Percentiles rank a stretch among this genome's conserved stretches.
These are phyloP conservation scores for Catocala sponsa DNA, from an alignment of 2,888 invertebrate genomes.

Conservation along the genomic window DNA sequence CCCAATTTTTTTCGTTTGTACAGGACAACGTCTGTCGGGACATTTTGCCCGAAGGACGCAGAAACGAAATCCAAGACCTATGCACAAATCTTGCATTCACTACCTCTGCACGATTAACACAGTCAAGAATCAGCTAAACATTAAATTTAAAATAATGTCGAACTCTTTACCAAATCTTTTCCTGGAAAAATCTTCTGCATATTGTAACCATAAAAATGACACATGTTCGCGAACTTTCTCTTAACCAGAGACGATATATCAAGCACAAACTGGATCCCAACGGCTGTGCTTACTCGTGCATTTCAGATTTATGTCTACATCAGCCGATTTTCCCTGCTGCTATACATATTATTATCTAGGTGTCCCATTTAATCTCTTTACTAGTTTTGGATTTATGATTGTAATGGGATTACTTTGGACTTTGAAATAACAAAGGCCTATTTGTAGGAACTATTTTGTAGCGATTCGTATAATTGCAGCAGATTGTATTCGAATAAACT, in stretches of 20 bases:
- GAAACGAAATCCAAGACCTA: no score
- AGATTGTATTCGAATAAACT: no score
- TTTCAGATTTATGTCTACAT: conserved; percentile 51
- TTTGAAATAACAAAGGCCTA: background rate
- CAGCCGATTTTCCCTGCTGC: conserved; percentile 33
- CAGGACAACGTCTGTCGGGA: no score
- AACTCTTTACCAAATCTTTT: conserved; percentile 11
- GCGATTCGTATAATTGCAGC: no score
- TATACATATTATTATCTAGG: conserved; percentile 27
- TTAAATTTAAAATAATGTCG: no score
- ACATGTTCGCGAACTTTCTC: conserved; percentile 47
- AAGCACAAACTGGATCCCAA: conserved; percentile 45
- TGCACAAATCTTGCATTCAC: no score
- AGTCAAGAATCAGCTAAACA: no score
- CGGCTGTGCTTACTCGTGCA: conserved; percentile 47
- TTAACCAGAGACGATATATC: conserved; percentile 44
- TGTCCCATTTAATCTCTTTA: conserved; percentile 30
- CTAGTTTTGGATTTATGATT: conserved; percentile 26
- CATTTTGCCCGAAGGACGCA: no score
- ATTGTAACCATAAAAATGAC: conserved; percentile 51
- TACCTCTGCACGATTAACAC: no score
- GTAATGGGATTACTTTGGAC: conserved; percentile 3
- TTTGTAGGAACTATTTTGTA: no score
- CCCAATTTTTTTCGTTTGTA: no score
- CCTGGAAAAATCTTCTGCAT: conserved; percentile 35